These are phyloP conservation scores for Ciona savignyi DNA, from an alignment of 23 tunicate genomes.

Conservation along the genomic window DNA sequence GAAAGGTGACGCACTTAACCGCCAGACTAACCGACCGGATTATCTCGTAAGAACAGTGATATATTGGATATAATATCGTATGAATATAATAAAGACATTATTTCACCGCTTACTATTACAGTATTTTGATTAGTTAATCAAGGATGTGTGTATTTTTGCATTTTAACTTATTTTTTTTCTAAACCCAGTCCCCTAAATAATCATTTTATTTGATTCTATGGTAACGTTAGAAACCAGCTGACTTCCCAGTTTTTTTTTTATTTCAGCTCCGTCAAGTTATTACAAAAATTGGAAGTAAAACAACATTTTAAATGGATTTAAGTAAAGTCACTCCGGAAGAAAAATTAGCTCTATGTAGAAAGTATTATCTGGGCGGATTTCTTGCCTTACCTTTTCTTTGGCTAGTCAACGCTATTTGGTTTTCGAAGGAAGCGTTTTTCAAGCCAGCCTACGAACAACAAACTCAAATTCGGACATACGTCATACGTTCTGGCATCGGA, in stretches of 20 bases:
- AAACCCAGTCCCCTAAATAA: too few relatives aligned
- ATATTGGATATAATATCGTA: too few relatives aligned
- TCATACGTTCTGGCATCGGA: slow-evolving; percentile 80
- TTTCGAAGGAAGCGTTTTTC: slow-evolving; percentile 66
- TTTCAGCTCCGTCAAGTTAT: background rate
- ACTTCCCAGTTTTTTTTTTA: background rate
- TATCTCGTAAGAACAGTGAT: too few relatives aligned
- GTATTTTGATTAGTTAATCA: too few relatives aligned
- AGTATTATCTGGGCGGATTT: slow-evolving; percentile 84
- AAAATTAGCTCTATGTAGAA: slow-evolving; percentile 69
- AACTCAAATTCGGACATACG: slow-evolving; percentile 54
- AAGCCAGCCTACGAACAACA: slow-evolving; percentile 74
- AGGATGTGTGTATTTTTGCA: too few relatives aligned
- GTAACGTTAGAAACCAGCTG: slow-evolving; percentile 1
- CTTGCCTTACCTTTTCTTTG: slow-evolving; percentile 84
- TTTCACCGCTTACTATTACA: too few relatives aligned
- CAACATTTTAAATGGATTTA: slow-evolving; percentile 51
- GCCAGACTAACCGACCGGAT: too few relatives aligned
- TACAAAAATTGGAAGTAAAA: background rate
- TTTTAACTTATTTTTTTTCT: too few relatives aligned
- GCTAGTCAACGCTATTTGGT: slow-evolving; percentile 89
- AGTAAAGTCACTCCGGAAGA: slow-evolving; percentile 45
- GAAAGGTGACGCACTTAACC: too few relatives aligned
- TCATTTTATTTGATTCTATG: too few relatives aligned
- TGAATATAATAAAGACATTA: too few relatives aligned